phyloP scores from a whole-genome alignment of 2,797 vertebrate species.

The Gallinago stenura region DNA sequence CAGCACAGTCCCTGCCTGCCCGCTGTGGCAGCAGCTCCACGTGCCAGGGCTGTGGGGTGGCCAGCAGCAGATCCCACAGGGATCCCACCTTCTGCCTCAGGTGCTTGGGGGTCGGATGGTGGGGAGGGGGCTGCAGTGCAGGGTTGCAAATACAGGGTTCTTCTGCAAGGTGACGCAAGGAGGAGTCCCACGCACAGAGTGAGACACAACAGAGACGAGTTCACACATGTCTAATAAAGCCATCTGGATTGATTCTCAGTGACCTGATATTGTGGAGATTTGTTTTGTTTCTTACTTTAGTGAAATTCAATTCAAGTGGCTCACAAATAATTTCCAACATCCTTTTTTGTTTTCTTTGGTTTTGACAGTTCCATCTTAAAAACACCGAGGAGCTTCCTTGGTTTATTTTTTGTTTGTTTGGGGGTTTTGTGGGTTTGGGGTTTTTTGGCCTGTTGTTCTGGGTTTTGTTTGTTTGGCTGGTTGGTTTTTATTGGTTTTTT shows the following conservation, averaged over 20 bases:
- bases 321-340: not conserved
- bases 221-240: not conserved
- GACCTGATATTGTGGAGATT: not conserved
- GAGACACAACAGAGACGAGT: not conserved
- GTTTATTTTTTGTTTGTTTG: not conserved
- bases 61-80: not conserved
- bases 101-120: not conserved
- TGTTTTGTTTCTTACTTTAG: not conserved
- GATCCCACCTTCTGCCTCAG: not conserved
- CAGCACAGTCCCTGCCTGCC: not conserved
- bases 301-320: not conserved
- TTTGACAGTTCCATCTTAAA: not conserved
- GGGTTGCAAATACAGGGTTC: not conserved
- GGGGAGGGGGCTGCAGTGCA: not conserved
- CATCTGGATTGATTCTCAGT: not conserved
- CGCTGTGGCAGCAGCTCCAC: not conserved
- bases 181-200: not conserved
- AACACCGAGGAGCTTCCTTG: not conserved
- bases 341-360: not conserved
- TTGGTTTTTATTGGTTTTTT: not conserved
- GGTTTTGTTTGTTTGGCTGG: not conserved
- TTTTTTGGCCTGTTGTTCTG: no score
- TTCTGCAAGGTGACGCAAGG: not conserved
- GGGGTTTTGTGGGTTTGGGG: not conserved
- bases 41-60: not conserved